phyloP scores from a whole-genome alignment of 2,888 invertebrate species.

The Pachydiplax longipennis region DNA sequence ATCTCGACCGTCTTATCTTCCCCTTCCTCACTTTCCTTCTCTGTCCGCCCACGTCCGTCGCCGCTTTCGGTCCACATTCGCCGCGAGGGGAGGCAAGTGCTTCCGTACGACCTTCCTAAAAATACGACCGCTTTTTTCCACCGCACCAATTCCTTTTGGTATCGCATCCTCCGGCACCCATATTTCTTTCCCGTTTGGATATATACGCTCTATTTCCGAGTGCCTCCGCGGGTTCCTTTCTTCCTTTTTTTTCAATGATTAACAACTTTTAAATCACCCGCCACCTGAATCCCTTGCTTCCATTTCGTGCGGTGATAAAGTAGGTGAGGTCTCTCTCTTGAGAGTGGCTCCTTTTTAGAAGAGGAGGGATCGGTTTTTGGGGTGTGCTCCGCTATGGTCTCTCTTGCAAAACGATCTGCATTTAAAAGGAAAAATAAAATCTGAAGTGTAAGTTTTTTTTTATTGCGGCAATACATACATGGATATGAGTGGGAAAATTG shows the following conservation, averaged over 20 bases:
- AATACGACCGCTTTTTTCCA: neutral
- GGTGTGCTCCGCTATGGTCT: too few species aligned
- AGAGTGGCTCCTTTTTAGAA: too few species aligned
- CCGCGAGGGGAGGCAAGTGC: neutral
- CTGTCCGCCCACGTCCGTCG: neutral
- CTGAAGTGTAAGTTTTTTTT: too few species aligned
- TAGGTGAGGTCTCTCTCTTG: neutral
- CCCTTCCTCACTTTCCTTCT: neutral
- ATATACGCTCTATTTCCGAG: neutral
- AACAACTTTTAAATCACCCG: neutral
- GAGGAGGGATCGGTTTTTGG: too few species aligned
- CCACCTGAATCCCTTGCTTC: neutral
- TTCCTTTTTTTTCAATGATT: conserved; percentile 3
- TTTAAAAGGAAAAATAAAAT: too few species aligned
- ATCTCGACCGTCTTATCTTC: neutral
- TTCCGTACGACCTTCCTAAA: neutral
- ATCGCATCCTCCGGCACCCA: neutral
- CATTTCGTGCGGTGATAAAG: neutral
- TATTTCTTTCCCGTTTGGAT: too few species aligned
- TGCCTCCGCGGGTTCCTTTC: neutral
- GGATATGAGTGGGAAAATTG: too few species aligned
- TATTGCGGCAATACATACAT: too few species aligned
- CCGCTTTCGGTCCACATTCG: neutral
- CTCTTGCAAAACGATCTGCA: too few species aligned
- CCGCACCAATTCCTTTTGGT: neutral